A percentile compares a stretch with the other conserved stretches of the same genome.
Conservation (phyloP, 2,888 invertebrate species). For the Halictus quadricinctus region DNA sequence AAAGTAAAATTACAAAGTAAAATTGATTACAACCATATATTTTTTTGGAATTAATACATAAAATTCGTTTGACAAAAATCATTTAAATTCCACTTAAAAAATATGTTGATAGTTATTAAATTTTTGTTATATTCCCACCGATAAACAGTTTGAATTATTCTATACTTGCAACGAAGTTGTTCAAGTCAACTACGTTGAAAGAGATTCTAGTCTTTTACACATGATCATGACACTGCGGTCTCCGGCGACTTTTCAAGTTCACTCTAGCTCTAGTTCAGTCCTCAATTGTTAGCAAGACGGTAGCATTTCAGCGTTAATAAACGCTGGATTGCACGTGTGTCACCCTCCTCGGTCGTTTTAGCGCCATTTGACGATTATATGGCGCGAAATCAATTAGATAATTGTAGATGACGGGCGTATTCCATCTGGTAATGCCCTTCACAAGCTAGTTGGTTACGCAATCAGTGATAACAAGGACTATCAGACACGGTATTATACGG, state of each 20-base stretch:
- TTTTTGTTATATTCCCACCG: neutral
- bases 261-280: neutral
- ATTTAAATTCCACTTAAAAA: neutral
- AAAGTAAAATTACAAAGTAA: neutral
- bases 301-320: constrained; percentile 45
- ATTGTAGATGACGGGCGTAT: constrained; percentile 47
- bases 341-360: constrained; percentile 50
- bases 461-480: constrained; percentile 57
- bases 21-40: neutral
- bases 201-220: neutral
- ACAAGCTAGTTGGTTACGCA: constrained; percentile 55
- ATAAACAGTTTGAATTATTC: neutral
- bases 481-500: constrained; percentile 25
- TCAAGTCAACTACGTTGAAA: neutral
- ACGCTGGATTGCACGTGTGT: constrained; percentile 20
- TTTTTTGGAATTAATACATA: neutral
- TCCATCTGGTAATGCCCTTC: constrained; percentile 60
- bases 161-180: neutral
- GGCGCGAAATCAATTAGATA: constrained; percentile 64
- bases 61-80: neutral
- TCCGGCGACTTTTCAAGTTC: neutral
- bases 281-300: constrained; percentile 6
- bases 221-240: neutral
- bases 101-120: neutral
- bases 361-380: constrained; percentile 62